Percentiles rank a stretch among this genome's conserved stretches.
Evolutionary conservation across 2,113 vertebrate species (phyloP).

Genomic region (Oxyura jamaicensis): DNA sequence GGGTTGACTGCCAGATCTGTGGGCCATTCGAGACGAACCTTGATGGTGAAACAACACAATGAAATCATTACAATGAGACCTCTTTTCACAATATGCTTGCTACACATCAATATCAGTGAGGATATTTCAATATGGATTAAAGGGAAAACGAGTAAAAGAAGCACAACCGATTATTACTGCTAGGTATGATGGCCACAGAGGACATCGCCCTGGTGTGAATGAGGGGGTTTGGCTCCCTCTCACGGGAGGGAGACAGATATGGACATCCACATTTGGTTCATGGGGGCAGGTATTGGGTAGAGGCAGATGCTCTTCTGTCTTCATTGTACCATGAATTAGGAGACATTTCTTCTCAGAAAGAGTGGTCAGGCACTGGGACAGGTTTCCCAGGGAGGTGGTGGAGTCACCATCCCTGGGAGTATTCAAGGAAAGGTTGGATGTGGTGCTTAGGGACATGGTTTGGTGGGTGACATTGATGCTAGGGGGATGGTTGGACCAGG

Average conservation of each 20-base stretch:
- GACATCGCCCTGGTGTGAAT: not conserved
- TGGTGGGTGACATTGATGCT: no score
- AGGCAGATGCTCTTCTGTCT: not conserved
- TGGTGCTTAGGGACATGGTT: no score
- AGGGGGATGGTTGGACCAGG: no score
- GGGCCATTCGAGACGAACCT: constrained; percentile 97
- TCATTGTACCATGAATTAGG: no score
- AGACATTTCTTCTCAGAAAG: no score
- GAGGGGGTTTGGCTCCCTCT: not conserved
- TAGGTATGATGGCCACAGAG: not conserved
- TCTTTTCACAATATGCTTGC: not conserved
- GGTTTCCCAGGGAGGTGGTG: no score
- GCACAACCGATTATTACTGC: not conserved
- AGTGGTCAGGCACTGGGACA: no score
- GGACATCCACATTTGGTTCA: not conserved
- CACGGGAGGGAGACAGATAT: accelerated
- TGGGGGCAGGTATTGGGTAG: not conserved
- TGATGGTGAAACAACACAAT: constrained; percentile 43
- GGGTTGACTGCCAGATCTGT: constrained; percentile 95
- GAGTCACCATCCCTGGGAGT: no score
- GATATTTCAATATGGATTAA: not conserved
- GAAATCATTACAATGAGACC: not conserved
- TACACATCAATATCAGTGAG: not conserved
- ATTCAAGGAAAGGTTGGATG: no score
- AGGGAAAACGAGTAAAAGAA: not conserved